phyloP scores from a whole-genome alignment of 2,113 vertebrate genomes.

The Salvator merianae region DNA sequence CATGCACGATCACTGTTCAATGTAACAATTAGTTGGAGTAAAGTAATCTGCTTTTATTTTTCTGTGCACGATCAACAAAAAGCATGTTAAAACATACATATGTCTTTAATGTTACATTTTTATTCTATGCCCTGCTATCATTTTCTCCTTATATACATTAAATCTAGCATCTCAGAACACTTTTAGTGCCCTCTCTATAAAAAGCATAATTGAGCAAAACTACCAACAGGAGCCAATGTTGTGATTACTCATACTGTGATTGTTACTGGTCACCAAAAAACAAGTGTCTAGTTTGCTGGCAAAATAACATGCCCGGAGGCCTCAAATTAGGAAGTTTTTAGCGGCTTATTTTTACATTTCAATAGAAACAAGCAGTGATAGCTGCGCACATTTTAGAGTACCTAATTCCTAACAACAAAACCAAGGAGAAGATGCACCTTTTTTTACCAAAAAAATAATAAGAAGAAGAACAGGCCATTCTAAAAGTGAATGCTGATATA shows the following conservation, averaged over 20 bases:
- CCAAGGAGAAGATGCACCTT: not conserved
- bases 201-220: not conserved
- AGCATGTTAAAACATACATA: not conserved
- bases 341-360: conserved; percentile 48
- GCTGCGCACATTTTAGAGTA: not conserved
- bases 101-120: not conserved
- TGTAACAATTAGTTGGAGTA: not conserved
- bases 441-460: too few relatives aligned
- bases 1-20: too few relatives aligned
- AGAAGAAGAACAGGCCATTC: not conserved
- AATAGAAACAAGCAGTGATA: not conserved
- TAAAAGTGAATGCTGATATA: not conserved
- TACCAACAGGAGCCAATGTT: conserved; percentile 32
- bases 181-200: too few relatives aligned
- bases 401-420: not conserved
- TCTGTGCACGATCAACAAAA: not conserved
- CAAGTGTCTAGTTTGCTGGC: conserved; percentile 56
- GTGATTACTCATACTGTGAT: conserved; percentile 49
- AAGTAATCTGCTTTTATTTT: not conserved
- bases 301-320: conserved; percentile 50
- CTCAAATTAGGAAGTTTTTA: conserved; percentile 31
- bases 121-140: not conserved
- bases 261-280: conserved; percentile 55
- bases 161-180: not conserved
- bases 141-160: not conserved